Evolutionary conservation across 1,140 invertebrate species (phyloP).

Genomic region (Leguminivora glycinivorella): DNA sequence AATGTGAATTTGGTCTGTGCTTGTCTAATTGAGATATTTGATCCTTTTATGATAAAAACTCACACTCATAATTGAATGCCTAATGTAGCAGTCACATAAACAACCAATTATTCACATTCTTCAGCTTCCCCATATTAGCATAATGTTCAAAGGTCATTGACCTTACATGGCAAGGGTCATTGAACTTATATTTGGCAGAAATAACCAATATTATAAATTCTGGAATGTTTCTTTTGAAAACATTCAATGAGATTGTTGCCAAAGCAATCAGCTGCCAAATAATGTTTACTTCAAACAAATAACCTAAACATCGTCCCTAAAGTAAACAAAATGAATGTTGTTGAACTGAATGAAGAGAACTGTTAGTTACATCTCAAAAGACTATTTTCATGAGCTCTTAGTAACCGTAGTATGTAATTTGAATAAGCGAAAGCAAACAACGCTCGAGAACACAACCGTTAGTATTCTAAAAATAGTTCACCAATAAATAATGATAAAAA

Average conservation of each 20-base stretch:
- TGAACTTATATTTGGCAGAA: too few species aligned
- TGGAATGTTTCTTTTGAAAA: too few species aligned
- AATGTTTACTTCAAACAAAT: background rate
- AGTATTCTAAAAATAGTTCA: constrained; percentile 14
- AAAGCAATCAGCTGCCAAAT: background rate
- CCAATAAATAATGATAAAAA: constrained; percentile 31
- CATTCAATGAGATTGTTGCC: background rate
- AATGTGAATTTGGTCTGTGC: too few species aligned
- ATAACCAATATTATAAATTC: too few species aligned
- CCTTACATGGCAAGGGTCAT: background rate
- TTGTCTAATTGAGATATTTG: too few species aligned
- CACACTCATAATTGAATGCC: too few species aligned
- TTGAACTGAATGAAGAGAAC: background rate
- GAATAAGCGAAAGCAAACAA: constrained; percentile 24
- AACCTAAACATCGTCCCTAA: background rate
- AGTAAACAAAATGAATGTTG: background rate
- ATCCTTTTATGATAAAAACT: too few species aligned
- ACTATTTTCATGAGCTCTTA: background rate
- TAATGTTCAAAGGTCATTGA: background rate
- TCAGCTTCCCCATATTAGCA: too few species aligned
- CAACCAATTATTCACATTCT: too few species aligned
- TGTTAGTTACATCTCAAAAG: background rate
- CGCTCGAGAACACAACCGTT: constrained; percentile 24
- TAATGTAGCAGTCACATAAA: too few species aligned
- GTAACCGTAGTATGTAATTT: background rate